Base-by-base conservation (phyloP, 2,113 vertebrate species). In the Eurystomus gularis region DNA sequence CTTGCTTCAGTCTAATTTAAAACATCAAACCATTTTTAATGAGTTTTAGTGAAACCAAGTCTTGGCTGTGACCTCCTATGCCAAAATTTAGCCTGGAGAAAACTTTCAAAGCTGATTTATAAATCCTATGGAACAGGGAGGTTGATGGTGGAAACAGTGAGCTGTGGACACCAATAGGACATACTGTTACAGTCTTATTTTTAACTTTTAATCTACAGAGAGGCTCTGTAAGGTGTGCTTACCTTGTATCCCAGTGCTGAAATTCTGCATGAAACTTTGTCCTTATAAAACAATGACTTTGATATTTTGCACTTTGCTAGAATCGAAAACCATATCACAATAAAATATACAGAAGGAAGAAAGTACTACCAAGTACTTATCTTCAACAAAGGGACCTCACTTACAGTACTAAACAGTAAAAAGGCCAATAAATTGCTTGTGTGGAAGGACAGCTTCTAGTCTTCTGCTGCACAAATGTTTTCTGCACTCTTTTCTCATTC, bases 11-110 rank as follows among this genome's bases (percentile, higher is more conserved):
- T 72, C 35, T 94, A 96, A 94, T 94, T 96, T 91, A 94, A 96
- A 96, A 97, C 94, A 91, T 95, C 96, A 97, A 96, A 96, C 77
- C 49, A n/a, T 66, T 95, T 96, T 94, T 94, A 96, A 95, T 85
- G 77, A 91, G 57, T 81, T 96, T 92, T 89, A 94, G 69, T 70
- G 77, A 97, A 95, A 96, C 77, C 83, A 91, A 88, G 61, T 42
- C 73, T 91, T 94, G 94, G 70, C 70, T 95, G 77, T 8, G 73
- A 94, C 86, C 61, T 93, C 65, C 77, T 77, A 35, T 62, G 81
- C 95, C 96, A 96, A 94, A 96, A 95, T 91, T 69, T 86, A 87
- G 94, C 96, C 95, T 69, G 83, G 25, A 89, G 92, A 86, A 92
- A 69, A 42, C 24, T 87, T 89, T 94, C 57, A 86, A 61, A 82